Evolutionary conservation across 1,140 invertebrate species (phyloP), one percentile per base, ranked within the genome.

Genomic region (Nymphalis io): DNA sequence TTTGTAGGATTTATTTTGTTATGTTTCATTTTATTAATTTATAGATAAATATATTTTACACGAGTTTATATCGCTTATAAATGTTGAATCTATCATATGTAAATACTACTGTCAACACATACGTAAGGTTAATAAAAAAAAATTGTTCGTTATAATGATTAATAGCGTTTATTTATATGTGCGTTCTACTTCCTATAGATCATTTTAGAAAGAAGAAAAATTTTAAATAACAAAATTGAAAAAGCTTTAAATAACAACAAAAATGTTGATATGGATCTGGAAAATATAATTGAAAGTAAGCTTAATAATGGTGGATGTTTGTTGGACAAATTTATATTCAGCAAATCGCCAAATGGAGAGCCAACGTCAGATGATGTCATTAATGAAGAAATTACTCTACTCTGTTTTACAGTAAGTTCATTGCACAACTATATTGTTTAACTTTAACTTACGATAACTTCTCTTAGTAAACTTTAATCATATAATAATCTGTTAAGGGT

Each of bases 321-420:
- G n/a, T 67, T 81, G 39, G 79, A 81, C 21, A 79, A 75, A 40
- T 71, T 81, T 15, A 23, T 81, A 16, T 55, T 81, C 1, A 77
- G 72, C 20, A 74, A 73, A 23, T 51, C 67, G 4, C 18, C 65
- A 10, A 70, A 72, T 21, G 78, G 80, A 16, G 64, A 79, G 11
- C 61, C 72, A 0, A 71, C 65, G 15, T 70, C 75, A 3, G 76
- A 81, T n/a, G 79, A 79, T 3, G 68, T 79, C 23, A 81, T 81
- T 23, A 75, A 75, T 60, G 79, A 81, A 27, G 79, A 81, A 66
- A 71, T 81, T 8, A 79, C 73, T 38, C 73, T 81, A n/a, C 60
- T 79, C 15, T 69, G 73, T 27, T 81, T 70, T 55, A 81, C 79
- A 23, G 79, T 81, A 61, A 72, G 68, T 71, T 71, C 10, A 27